A percentile compares a stretch with the other conserved stretches of the same genome.
phyloP scores from a whole-genome alignment of 2,888 invertebrate species.

The Anagyrus pseudococci region DNA sequence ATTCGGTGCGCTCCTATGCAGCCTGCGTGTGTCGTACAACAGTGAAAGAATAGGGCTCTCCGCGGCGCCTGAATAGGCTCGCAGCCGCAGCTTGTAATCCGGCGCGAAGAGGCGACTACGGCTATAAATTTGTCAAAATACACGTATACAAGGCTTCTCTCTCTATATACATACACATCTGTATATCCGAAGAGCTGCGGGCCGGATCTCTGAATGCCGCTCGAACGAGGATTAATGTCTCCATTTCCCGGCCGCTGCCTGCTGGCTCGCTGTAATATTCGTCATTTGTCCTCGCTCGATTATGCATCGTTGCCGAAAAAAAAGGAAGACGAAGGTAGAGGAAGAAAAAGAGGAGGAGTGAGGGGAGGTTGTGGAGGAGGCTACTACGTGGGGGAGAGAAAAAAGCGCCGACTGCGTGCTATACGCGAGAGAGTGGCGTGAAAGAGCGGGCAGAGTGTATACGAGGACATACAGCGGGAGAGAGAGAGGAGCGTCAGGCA shows the following conservation, averaged over 20 bases:
- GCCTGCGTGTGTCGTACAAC: no score
- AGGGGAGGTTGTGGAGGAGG: no score
- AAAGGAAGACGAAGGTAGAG: conserved; percentile 22
- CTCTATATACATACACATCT: neutral
- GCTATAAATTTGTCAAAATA: conserved; percentile 32
- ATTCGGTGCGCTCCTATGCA: neutral
- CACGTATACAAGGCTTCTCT: neutral
- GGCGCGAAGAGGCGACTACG: no score
- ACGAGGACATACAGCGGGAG: no score
- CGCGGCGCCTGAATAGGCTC: neutral
- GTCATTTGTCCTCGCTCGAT: conserved; percentile 11
- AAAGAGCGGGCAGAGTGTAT: no score
- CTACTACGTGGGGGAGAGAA: no score
- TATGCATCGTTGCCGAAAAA: conserved; percentile 11
- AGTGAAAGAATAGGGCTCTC: neutral
- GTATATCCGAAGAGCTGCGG: neutral
- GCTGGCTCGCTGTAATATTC: conserved; percentile 14
- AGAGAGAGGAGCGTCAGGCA: conserved; percentile 54
- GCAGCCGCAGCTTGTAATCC: no score
- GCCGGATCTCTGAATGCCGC: conserved; percentile 15
- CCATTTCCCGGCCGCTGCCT: conserved; percentile 19
- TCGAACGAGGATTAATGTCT: conserved; percentile 38
- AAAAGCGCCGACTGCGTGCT: no score
- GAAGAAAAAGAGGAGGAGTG: conserved; percentile 39
- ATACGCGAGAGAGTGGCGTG: no score